Evolutionary conservation across 2,113 vertebrate species (phyloP).

Genomic region (Takifugu flavidus): DNA sequence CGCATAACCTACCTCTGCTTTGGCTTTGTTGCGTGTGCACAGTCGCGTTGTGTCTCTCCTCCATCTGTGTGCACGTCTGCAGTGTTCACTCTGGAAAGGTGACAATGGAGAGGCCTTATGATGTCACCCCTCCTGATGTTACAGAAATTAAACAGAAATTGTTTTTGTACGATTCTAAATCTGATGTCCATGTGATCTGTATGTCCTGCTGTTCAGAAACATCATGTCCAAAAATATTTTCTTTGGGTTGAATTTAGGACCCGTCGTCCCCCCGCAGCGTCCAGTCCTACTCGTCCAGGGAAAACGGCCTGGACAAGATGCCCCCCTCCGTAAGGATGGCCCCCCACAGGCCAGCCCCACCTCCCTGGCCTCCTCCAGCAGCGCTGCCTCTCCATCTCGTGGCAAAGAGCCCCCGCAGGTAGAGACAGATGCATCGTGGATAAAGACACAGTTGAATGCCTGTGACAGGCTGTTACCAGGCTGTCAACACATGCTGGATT

Average conservation of each 20-base stretch:
- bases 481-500: background rate
- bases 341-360: conserved; percentile 82
- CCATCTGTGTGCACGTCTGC: background rate
- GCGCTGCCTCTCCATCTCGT: conserved; percentile 79
- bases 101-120: no score
- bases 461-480: background rate
- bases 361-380: conserved; percentile 87
- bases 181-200: no score
- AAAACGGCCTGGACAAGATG: conserved; percentile 86
- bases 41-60: background rate
- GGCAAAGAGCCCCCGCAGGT: conserved; percentile 81
- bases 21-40: conserved; percentile 15
- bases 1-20: conserved; percentile 15
- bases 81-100: background rate
- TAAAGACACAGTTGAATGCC: background rate
- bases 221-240: background rate
- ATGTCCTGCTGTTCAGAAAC: no score
- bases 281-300: conserved; percentile 87
- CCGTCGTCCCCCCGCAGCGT: conserved; percentile 87
- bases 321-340: conserved; percentile 80
- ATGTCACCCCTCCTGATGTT: no score
- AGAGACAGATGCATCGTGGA: background rate
- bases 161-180: no score
- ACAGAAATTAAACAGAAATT: no score
- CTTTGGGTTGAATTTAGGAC: conserved; percentile 70